A percentile compares a stretch with the other conserved stretches of the same genome.
Conservation (phyloP, 1,140 invertebrate species). For the Heliothis virescens region DNA sequence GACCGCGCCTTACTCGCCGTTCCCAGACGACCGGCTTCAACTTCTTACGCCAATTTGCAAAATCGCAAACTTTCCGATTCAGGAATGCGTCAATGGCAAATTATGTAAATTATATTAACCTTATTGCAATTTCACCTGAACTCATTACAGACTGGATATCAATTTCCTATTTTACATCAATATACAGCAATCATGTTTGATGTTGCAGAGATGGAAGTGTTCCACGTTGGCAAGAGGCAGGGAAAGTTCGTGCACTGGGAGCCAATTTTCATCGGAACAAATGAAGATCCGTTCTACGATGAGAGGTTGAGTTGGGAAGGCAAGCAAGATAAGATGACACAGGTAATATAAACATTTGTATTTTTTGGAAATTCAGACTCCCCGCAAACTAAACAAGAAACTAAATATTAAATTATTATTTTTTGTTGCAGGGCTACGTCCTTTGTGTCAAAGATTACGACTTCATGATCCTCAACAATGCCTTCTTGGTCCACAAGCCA, state of each 20-base stretch:
- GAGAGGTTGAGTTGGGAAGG: slow-evolving; percentile 95
- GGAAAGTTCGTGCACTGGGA: slow-evolving; percentile 95
- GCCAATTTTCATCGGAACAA: slow-evolving; percentile 95
- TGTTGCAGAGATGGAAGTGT: slow-evolving; percentile 90
- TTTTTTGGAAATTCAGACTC: not conserved
- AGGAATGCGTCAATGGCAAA: slow-evolving; percentile 40
- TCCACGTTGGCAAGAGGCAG: slow-evolving; percentile 93
- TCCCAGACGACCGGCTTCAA: slow-evolving; percentile 64
- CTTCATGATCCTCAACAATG: slow-evolving; percentile 96
- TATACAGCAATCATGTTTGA: not conserved
- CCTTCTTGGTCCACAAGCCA: slow-evolving; percentile 95
- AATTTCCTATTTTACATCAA: slow-evolving; percentile 2
- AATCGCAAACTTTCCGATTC: slow-evolving; percentile 65
- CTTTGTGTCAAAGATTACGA: slow-evolving; percentile 95
- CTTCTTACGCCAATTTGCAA: slow-evolving; percentile 75
- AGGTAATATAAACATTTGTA: slow-evolving; percentile 87
- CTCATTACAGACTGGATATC: slow-evolving; percentile 16
- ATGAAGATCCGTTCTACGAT: slow-evolving; percentile 95
- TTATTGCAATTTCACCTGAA: not conserved
- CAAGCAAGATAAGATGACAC: slow-evolving; percentile 97
- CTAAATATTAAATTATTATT: slow-evolving; percentile 85
- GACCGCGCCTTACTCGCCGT: slow-evolving; percentile 68
- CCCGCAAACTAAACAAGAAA: slow-evolving; percentile 89
- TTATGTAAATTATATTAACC: slow-evolving; percentile 49
- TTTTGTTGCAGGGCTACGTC: slow-evolving; percentile 91